Conservation (phyloP, 1,140 invertebrate genomes). For the Orussus abietinus region DNA sequence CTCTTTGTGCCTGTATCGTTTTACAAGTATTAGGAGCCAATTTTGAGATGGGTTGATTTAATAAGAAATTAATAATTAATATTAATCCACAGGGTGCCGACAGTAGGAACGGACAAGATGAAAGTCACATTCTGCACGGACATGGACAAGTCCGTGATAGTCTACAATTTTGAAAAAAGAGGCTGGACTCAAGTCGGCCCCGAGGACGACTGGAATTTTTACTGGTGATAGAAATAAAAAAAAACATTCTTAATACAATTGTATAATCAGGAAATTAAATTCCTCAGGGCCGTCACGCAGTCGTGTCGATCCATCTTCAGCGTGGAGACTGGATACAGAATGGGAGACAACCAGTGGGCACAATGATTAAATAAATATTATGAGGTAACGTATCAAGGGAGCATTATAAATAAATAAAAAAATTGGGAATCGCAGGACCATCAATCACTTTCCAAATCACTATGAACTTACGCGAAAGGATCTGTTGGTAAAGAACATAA, state of each 20-base stretch:
- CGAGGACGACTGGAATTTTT: constrained; percentile 96
- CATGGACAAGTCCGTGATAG: constrained; percentile 91
- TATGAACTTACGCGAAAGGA: constrained; percentile 94
- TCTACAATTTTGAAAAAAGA: constrained; percentile 89
- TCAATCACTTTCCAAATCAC: constrained; percentile 92
- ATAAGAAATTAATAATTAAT: too few species aligned
- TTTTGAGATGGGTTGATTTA: too few species aligned
- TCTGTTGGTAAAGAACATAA: constrained; percentile 93
- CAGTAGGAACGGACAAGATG: constrained; percentile 44
- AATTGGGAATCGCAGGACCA: constrained; percentile 56
- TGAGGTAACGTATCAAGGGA: constrained; percentile 28
- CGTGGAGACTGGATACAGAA: constrained; percentile 85
- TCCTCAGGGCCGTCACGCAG: constrained; percentile 75
- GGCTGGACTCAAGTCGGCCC: constrained; percentile 87
- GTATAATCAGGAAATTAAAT: too few species aligned
- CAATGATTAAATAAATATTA: constrained; percentile 6
- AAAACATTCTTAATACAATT: constrained; percentile 12
- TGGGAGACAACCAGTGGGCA: constrained; percentile 85
- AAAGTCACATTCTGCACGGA: constrained; percentile 84
- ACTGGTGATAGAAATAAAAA: constrained; percentile 64
- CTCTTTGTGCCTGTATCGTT: too few species aligned
- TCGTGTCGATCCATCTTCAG: constrained; percentile 89
- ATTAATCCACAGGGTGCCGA: constrained; percentile 35
- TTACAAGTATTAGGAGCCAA: too few species aligned
- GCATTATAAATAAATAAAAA: constrained; percentile 11